These are phyloP conservation scores for Botia kubotai DNA, from an alignment of 2,797 vertebrate species.

Conservation along the genomic window DNA sequence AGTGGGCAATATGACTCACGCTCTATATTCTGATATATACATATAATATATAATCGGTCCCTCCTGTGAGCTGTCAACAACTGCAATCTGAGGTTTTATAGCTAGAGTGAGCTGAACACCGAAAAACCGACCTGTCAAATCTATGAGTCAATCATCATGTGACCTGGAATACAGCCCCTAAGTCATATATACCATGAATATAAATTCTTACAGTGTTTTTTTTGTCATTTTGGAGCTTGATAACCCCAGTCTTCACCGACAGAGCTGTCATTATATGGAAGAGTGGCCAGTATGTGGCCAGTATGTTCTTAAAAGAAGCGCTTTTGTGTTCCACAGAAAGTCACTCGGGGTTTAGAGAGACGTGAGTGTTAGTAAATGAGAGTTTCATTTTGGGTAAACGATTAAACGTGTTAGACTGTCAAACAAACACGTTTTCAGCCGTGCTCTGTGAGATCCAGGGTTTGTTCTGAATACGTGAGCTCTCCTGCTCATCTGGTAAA, in stretches of 20 bases:
- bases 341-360: not conserved
- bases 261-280: not conserved
- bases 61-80: not conserved
- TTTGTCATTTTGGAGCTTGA: not conserved
- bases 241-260: not conserved
- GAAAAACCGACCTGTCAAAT: no score
- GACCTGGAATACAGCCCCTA: not conserved
- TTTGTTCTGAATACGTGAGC: slow-evolving; percentile 19
- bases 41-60: not conserved
- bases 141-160: no score
- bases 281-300: not conserved
- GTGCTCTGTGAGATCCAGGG: slow-evolving; percentile 2
- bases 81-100: not conserved
- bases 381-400: not conserved
- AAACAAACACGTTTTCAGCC: slow-evolving; percentile 1
- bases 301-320: not conserved
- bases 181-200: not conserved
- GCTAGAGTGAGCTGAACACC: not conserved
- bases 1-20: not conserved
- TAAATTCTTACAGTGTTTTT: no score
- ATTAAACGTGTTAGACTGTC: slow-evolving; percentile 27
- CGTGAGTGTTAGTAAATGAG: not conserved
- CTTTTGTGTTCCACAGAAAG: not conserved
- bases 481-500: slow-evolving; percentile 1
- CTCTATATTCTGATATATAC: no score